Conservation (phyloP, 2,888 invertebrate species). For the Papilio elwesi region DNA sequence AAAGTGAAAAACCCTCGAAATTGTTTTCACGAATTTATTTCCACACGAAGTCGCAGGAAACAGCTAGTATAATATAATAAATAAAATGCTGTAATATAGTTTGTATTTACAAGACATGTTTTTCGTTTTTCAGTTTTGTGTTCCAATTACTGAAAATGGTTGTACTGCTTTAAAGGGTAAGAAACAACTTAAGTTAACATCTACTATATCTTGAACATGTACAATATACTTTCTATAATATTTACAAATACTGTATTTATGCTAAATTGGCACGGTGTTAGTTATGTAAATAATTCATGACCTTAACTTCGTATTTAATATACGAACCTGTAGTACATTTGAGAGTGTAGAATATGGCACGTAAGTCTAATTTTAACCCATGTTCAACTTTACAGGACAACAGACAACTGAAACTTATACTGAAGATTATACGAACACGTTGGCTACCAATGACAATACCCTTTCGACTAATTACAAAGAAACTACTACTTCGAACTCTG, state of each 20-base stretch:
- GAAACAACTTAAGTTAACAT: background rate
- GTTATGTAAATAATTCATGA: too few relatives aligned
- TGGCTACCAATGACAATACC: constrained; percentile 15
- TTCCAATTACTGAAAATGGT: constrained; percentile 46
- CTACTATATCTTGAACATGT: too few relatives aligned
- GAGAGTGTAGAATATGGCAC: background rate
- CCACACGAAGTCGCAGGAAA: too few relatives aligned
- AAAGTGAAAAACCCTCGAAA: too few relatives aligned
- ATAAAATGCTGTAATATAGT: too few relatives aligned
- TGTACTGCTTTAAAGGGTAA: constrained; percentile 44
- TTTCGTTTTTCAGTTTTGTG: constrained; percentile 41
- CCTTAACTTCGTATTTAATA: background rate
- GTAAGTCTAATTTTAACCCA: background rate
- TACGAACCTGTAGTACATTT: background rate
- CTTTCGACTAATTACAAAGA: background rate
- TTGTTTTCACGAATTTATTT: too few relatives aligned
- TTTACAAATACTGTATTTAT: too few relatives aligned
- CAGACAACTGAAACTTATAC: constrained; percentile 20
- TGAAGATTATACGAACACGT: constrained; percentile 23
- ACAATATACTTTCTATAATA: too few relatives aligned
- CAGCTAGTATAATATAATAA: too few relatives aligned
- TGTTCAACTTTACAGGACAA: constrained; percentile 1
- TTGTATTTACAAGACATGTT: background rate
- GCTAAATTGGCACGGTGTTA: too few relatives aligned
- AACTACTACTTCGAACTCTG: background rate